These are phyloP conservation scores for Colostygia pectinataria DNA, from an alignment of 2,888 invertebrate species.

Conservation along the genomic window DNA sequence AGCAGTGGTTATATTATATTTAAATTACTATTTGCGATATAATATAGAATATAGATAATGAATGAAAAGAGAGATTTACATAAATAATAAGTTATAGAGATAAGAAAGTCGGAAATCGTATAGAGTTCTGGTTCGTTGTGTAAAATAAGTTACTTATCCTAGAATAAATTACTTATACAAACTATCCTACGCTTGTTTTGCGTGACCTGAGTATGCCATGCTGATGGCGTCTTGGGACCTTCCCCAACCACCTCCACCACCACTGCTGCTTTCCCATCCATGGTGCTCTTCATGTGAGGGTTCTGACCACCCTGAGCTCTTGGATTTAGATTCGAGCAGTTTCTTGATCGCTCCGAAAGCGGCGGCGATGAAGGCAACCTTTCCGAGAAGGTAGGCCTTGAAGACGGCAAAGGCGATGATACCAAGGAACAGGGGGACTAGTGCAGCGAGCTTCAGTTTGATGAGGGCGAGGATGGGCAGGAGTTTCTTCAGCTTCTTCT, in stretches of 20 bases:
- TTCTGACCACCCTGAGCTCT: conserved; percentile 88
- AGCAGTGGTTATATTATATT: too few species aligned
- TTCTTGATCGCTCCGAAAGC: conserved; percentile 87
- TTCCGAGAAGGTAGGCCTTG: conserved; percentile 92
- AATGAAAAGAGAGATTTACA: too few species aligned
- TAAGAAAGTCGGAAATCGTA: conserved; percentile 26
- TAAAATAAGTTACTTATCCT: conserved; percentile 44
- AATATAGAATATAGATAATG: neutral
- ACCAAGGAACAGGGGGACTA: conserved; percentile 89
- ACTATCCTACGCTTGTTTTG: conserved; percentile 61
- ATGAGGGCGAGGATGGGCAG: conserved; percentile 89
- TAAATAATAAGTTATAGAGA: conserved; percentile 5
- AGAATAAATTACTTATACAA: conserved; percentile 52
- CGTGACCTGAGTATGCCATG: conserved; percentile 87
- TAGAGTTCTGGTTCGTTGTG: conserved; percentile 37
- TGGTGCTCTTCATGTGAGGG: conserved; percentile 84
- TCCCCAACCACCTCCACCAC: conserved; percentile 81
- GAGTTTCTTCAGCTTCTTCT: conserved; percentile 91
- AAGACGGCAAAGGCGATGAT: conserved; percentile 90
- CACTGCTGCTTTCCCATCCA: conserved; percentile 75
- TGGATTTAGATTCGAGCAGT: conserved; percentile 88
- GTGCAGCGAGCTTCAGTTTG: conserved; percentile 89
- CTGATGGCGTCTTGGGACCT: conserved; percentile 86
- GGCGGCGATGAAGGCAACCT: conserved; percentile 91
- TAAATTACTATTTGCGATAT: too few species aligned